phyloP scores from a whole-genome alignment of 1,140 invertebrate species.

The Neoseiulus cucumeris region DNA sequence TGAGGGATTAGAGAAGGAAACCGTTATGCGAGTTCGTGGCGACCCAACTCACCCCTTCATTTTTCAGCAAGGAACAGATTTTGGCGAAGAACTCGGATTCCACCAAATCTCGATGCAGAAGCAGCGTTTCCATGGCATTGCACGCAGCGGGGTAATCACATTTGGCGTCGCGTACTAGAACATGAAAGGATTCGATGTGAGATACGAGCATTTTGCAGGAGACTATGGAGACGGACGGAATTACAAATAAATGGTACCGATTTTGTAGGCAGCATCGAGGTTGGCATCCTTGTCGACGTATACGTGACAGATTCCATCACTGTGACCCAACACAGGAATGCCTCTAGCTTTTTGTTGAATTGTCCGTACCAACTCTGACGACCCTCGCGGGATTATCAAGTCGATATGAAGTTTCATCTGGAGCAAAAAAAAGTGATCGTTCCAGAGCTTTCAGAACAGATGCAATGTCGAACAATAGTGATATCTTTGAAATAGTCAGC shows the following conservation, averaged over 20 bases:
- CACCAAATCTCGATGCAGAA: conserved; percentile 70
- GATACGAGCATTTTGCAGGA: no score
- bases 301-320: conserved; percentile 91
- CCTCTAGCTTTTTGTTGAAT: conserved; percentile 69
- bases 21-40: no score
- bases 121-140: conserved; percentile 92
- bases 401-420: conserved; percentile 85
- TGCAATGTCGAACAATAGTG: no score
- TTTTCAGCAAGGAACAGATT: conserved; percentile 73
- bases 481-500: no score
- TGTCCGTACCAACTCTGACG: conserved; percentile 64
- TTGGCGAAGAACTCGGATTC: conserved; percentile 50
- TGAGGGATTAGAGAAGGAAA: no score
- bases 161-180: conserved; percentile 67
- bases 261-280: conserved; percentile 58
- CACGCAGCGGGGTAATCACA: conserved; percentile 98
- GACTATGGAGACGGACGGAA: background rate
- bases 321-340: conserved; percentile 92
- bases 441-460: conserved; percentile 76
- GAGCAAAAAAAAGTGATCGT: no score
- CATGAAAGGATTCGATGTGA: background rate
- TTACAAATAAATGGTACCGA: conserved; percentile 33
- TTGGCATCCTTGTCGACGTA: conserved; percentile 83
- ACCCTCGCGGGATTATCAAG: conserved; percentile 88
- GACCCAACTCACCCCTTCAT: conserved; percentile 64